phyloP scores from a whole-genome alignment of 2,888 invertebrate genomes.

The Blera fallax region DNA sequence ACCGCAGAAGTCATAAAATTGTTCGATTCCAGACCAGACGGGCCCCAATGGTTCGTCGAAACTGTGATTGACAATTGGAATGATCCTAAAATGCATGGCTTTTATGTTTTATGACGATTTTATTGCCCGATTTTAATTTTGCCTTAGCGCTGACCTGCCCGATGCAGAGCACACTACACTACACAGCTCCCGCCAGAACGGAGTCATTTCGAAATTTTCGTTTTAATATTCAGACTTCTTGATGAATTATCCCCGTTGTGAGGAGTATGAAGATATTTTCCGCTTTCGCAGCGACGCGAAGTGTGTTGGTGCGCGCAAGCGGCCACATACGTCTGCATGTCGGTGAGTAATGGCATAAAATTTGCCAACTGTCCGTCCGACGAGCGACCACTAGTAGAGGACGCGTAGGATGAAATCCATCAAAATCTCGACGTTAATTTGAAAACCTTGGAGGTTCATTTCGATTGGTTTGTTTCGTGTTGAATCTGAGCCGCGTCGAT shows the following conservation, averaged over 20 bases:
- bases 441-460: conserved; percentile 71
- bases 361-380: conserved; percentile 66
- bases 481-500: background rate
- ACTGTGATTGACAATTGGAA: conserved; percentile 42
- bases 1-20: background rate
- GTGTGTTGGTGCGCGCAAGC: conserved; percentile 14
- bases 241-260: conserved; percentile 61
- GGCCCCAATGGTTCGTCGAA: background rate
- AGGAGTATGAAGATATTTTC: conserved; percentile 42
- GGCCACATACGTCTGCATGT: conserved; percentile 27
- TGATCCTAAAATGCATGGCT: conserved; percentile 24
- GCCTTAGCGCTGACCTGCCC: conserved; percentile 13
- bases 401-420: conserved; percentile 73
- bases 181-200: conserved; percentile 30
- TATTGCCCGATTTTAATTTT: conserved; percentile 47
- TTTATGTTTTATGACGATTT: conserved; percentile 46
- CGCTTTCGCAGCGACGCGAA: conserved; percentile 34
- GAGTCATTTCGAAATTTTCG: conserved; percentile 57
- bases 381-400: conserved; percentile 48
- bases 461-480: conserved; percentile 63
- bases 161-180: background rate
- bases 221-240: conserved; percentile 67
- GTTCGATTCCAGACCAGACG: background rate
- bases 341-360: conserved; percentile 70
- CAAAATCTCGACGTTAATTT: conserved; percentile 73